Evolutionary conservation across 64 coral and sea anemone species (phyloP).

Genomic region (Platygyra sinensis): DNA sequence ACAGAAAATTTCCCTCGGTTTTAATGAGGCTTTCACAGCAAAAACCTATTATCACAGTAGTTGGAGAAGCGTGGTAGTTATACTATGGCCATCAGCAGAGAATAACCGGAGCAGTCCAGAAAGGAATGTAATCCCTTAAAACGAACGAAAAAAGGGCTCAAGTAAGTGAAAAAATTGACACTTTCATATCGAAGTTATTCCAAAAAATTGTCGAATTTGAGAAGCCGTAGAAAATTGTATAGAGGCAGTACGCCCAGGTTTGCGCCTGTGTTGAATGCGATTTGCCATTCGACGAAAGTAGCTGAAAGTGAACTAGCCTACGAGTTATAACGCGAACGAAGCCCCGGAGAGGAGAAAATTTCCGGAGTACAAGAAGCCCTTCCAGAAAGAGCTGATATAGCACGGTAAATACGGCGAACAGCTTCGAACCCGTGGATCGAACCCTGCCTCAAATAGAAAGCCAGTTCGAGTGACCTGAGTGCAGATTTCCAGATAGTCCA

Average conservation of each 20-base stretch:
- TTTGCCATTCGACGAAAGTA: slow-evolving; percentile 15
- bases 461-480: no score
- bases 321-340: neutral
- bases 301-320: neutral
- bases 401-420: neutral
- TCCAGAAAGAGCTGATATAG: neutral
- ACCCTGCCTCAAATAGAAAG: no score
- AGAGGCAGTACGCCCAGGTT: neutral
- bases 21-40: no score
- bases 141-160: neutral
- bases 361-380: neutral
- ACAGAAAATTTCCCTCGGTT: no score
- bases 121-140: neutral
- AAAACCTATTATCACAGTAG: neutral
- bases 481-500: no score
- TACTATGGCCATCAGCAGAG: neutral
- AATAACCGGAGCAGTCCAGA: neutral
- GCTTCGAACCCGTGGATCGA: no score
- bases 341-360: neutral
- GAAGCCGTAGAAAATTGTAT: neutral
- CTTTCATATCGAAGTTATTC: neutral
- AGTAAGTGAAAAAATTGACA: neutral
- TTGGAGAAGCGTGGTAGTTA: neutral
- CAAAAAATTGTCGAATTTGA: neutral
- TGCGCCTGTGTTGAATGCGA: neutral